Evolutionary conservation across 2,888 invertebrate genomes (phyloP).

Genomic region (Meteorus cinctellus): DNA sequence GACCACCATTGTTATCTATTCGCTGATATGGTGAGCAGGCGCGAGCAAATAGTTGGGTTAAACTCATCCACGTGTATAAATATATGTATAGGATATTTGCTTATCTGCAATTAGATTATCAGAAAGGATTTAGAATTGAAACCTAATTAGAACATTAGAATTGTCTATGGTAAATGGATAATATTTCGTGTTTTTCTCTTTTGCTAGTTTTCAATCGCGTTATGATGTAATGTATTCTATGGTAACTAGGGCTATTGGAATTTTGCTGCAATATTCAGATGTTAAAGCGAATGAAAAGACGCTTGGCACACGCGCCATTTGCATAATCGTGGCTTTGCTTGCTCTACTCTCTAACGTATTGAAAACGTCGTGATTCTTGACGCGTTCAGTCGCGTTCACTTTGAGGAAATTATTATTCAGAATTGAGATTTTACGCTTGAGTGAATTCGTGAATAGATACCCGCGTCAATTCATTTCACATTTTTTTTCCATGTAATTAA

Average conservation of each 20-base stretch:
- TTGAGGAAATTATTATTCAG: slow-evolving; percentile 25
- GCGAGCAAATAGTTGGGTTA: slow-evolving; percentile 29
- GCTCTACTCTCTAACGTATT: slow-evolving; percentile 25
- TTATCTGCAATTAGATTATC: not conserved
- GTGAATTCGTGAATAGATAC: slow-evolving; percentile 20
- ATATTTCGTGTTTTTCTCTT: not conserved
- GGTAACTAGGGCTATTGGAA: not conserved
- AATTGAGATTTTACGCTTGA: slow-evolving; percentile 20
- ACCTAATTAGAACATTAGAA: not conserved
- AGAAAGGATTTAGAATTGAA: not conserved
- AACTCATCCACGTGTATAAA: slow-evolving; percentile 15
- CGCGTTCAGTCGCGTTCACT: slow-evolving; percentile 12
- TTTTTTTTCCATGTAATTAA: slow-evolving; percentile 4
- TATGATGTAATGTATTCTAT: slow-evolving; percentile 1
- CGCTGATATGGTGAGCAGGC: slow-evolving; percentile 33
- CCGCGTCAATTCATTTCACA: slow-evolving; percentile 1
- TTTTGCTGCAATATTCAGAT: slow-evolving; percentile 2
- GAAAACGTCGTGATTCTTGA: slow-evolving; percentile 39
- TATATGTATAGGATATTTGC: not conserved
- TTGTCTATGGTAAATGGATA: not conserved
- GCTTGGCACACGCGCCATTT: slow-evolving; percentile 31
- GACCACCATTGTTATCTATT: slow-evolving; percentile 38
- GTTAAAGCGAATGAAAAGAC: slow-evolving; percentile 35
- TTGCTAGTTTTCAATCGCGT: not conserved
- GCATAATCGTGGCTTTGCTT: slow-evolving; percentile 36